A percentile compares a stretch with the other conserved stretches of the same genome.
These are phyloP conservation scores for Cranoglanis bouderius DNA, from an alignment of 2,113 vertebrate genomes.

Conservation along the genomic window DNA sequence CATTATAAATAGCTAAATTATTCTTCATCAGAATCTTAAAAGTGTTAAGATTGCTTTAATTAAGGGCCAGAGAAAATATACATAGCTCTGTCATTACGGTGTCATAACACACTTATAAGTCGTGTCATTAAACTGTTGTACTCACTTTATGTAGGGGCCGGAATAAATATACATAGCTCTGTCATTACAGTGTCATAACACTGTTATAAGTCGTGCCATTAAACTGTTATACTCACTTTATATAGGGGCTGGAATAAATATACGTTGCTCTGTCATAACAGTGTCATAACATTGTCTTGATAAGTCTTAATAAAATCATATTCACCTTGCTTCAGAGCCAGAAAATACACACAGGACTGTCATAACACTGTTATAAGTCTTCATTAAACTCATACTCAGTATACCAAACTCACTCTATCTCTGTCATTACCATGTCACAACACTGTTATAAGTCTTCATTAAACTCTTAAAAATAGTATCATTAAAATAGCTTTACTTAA, in stretches of 20 bases:
- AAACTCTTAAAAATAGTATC: not conserved
- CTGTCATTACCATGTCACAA: not conserved
- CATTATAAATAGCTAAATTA: not conserved
- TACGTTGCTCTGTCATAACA: not conserved
- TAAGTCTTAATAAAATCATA: not conserved
- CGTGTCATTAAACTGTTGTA: not conserved
- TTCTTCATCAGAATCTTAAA: not conserved
- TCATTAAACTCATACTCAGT: not conserved
- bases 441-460: not conserved
- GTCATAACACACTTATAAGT: not conserved
- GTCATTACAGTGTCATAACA: not conserved
- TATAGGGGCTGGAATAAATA: not conserved
- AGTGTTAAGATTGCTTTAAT: not conserved
- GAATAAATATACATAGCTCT: not conserved
- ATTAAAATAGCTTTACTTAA: not conserved
- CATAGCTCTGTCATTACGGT: not conserved
- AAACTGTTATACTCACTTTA: not conserved
- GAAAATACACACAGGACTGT: not conserved
- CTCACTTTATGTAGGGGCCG: not conserved
- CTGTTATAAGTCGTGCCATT: not conserved
- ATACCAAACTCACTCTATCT: not conserved
- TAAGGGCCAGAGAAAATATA: not conserved
- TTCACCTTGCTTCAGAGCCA: not conserved
- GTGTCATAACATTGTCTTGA: not conserved
- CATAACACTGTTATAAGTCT: not conserved